A percentile compares a stretch with the other conserved stretches of the same genome.
phyloP scores from a whole-genome alignment of 2,113 vertebrate species.

The Orthonyx spaldingii region DNA sequence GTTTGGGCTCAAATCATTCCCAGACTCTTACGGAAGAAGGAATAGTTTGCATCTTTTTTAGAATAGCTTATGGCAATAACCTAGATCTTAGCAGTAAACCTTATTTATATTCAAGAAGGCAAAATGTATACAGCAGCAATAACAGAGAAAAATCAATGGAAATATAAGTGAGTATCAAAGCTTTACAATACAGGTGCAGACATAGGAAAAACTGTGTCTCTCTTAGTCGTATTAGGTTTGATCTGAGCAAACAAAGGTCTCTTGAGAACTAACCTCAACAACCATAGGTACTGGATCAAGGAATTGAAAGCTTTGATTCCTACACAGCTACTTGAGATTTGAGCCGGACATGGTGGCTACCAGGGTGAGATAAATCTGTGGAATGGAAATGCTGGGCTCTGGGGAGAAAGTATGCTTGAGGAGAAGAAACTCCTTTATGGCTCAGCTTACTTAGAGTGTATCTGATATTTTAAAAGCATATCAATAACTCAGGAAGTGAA shows the following conservation, averaged over 20 bases:
- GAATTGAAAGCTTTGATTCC: neutral
- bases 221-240: neutral
- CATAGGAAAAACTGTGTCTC: neutral
- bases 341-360: neutral
- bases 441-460: neutral
- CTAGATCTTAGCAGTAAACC: neutral
- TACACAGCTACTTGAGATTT: neutral
- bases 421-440: neutral
- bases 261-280: neutral
- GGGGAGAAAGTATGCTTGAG: neutral
- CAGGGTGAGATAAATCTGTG: neutral
- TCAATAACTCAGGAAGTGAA: neutral
- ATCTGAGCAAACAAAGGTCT: neutral
- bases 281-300: neutral
- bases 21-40: neutral
- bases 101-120: neutral
- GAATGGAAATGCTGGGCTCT: neutral
- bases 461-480: constrained; percentile 13
- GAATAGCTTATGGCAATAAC: neutral
- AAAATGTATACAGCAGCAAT: neutral
- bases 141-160: neutral
- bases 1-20: neutral
- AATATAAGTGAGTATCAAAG: neutral
- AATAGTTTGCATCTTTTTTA: neutral
- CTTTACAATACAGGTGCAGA: neutral